These are phyloP conservation scores for Crossocerus cetratus DNA, from an alignment of 2,888 invertebrate genomes.

Conservation along the genomic window DNA sequence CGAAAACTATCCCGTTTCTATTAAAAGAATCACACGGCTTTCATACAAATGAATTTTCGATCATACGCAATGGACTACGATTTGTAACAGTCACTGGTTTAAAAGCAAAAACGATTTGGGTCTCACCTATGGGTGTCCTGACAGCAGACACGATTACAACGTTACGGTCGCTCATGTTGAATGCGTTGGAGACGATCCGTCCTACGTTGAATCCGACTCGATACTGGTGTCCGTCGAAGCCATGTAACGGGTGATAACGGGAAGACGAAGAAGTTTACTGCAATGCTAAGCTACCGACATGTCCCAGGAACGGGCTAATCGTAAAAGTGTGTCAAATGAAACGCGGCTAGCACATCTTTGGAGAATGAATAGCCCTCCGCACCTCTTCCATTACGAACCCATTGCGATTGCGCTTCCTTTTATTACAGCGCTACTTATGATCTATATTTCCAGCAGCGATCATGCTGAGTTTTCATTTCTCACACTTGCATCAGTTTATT, in stretches of 20 bases:
- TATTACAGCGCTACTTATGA: background rate
- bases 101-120: background rate
- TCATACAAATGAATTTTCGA: no score
- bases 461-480: no score
- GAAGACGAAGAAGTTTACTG: constrained; percentile 43
- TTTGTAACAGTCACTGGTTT: no score
- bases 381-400: no score
- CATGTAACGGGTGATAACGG: constrained; percentile 28
- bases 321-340: constrained; percentile 50
- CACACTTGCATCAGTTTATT: no score
- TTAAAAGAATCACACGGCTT: no score
- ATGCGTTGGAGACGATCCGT: background rate
- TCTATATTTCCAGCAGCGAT: background rate
- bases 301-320: constrained; percentile 48
- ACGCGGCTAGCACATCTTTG: constrained; percentile 16
- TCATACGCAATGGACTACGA: no score
- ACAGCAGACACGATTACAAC: constrained; percentile 88
- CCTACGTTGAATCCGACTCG: no score
- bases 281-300: constrained; percentile 24
- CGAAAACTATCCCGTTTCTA: no score
- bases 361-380: background rate
- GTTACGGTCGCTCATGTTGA: constrained; percentile 72
- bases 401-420: background rate
- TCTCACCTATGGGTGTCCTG: constrained; percentile 90
- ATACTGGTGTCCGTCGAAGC: constrained; percentile 18